A percentile compares a stretch with the other conserved stretches of the same genome.
Evolutionary conservation across 2,113 vertebrate genomes (phyloP).

Genomic region (Trichomycterus rosablanca): DNA sequence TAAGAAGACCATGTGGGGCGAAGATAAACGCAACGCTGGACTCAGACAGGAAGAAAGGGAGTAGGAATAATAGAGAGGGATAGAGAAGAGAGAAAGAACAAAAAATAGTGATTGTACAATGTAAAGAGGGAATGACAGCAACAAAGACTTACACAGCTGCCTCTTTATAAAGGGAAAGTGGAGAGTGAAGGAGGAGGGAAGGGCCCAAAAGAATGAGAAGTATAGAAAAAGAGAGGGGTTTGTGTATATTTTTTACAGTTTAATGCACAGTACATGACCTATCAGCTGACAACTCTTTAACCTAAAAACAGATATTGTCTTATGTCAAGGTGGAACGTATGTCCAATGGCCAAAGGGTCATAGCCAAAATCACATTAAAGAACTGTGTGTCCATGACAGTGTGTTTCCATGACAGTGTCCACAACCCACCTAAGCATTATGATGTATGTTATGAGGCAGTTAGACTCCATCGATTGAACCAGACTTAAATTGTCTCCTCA

Average conservation of each 20-base stretch:
- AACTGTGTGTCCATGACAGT: conserved; percentile 10
- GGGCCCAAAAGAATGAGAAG: conserved; percentile 28
- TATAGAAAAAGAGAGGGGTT: conserved; percentile 14
- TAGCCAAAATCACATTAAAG: conserved; percentile 44
- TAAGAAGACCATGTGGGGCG: background rate
- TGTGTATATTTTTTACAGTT: too few relatives aligned
- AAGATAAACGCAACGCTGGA: background rate
- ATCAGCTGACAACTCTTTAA: conserved; percentile 14
- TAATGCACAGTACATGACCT: conserved; percentile 16
- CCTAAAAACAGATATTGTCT: too few relatives aligned
- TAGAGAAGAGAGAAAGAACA: conserved; percentile 19
- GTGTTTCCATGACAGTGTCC: conserved; percentile 34
- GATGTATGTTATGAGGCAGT: conserved; percentile 44
- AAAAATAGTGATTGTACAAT: conserved; percentile 36
- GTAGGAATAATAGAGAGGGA: conserved; percentile 11
- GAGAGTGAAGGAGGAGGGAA: conserved; percentile 38
- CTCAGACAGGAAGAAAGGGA: conserved; percentile 12
- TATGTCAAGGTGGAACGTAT: too few relatives aligned
- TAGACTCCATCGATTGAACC: conserved; percentile 61
- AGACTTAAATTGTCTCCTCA: conserved; percentile 71
- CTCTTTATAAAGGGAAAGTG: conserved; percentile 40
- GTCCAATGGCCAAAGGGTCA: conserved; percentile 2
- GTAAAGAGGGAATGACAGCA: conserved; percentile 36
- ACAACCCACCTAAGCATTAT: conserved; percentile 33
- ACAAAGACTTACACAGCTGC: conserved; percentile 45